These are phyloP conservation scores for Poeciliopsis paucimaculata DNA, from an alignment of 2,797 vertebrate species.

Conservation along the genomic window DNA sequence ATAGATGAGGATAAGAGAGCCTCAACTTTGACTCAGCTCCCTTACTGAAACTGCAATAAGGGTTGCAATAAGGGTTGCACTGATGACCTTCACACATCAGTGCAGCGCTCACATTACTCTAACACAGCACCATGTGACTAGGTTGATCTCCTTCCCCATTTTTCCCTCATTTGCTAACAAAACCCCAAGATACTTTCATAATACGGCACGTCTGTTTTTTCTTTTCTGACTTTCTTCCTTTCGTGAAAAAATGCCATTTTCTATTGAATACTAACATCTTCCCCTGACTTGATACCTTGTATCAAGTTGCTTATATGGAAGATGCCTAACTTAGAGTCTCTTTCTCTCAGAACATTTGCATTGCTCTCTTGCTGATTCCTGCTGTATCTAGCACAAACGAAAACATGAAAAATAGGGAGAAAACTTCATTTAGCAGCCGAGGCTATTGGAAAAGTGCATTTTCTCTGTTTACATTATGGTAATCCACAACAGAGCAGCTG, in stretches of 20 bases:
- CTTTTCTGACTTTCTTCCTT: too few species aligned
- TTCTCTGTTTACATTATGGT: constrained; percentile 48
- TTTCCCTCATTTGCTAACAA: background rate
- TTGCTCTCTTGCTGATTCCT: constrained; percentile 3
- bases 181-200: background rate
- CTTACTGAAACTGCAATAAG: too few species aligned
- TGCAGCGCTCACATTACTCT: background rate
- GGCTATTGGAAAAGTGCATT: constrained; percentile 30
- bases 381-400: constrained; percentile 14
- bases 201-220: background rate
- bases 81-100: too few species aligned
- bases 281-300: background rate
- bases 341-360: background rate
- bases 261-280: background rate
- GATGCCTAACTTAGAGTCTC: background rate
- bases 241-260: background rate
- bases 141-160: background rate
- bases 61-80: too few species aligned
- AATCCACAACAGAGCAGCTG: constrained; percentile 47
- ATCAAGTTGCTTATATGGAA: background rate
- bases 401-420: constrained; percentile 13
- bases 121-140: background rate
- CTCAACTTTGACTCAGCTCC: background rate
- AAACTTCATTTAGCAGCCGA: constrained; percentile 24
- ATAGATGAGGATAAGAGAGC: background rate